Evolutionary conservation across 2,888 invertebrate genomes (phyloP), one percentile per base, ranked within the genome.

Genomic region (Isoperla grammatica): DNA sequence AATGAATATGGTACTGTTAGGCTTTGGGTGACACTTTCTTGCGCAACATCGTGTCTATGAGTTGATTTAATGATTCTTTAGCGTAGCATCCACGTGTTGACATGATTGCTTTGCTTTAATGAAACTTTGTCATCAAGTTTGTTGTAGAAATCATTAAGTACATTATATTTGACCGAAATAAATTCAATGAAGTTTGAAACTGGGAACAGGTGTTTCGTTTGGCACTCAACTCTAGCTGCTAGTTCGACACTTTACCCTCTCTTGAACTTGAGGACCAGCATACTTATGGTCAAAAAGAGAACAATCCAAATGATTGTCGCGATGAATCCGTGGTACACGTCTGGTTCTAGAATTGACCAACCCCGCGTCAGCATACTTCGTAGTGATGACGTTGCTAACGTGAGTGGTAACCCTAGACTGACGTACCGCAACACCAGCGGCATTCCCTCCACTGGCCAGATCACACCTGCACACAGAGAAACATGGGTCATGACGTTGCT

Each of bases 391-490:
- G 94, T 94, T n/a, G 95, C 93, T 72, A 93, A 79, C 0, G 95
- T 95, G 56, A 95, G 76, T 0, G 95, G 95, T 55, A 95, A 81
- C 68, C 87, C 86, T 48, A 88, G 82, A 1, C 93, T 88, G 56
- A 95, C 83, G 74, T 91, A 91, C 69, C 88, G 81, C 35, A 96
- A 77, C 61, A 88, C 80, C 68, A 85, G 81, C 1, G 95, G 95
- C 92, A 96, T 95, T 59, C 94, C 94, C 74, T 96, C 94, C 63
- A 95, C 87, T 61, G 96, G 95, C 96, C 96, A 96, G 71, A 96
- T 93, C 40, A 95, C 95, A 59, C 95, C 95, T 81, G 69, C 1
- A 71, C 4, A 29, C n/a, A n/a, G n/a, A n/a, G n/a, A n/a, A n/a
- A n/a, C n/a, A n/a, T n/a, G n/a, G n/a, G 78, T 1, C 94, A 87